Conservation (phyloP, 2,113 vertebrate genomes). For the Bufo bufo region DNA sequence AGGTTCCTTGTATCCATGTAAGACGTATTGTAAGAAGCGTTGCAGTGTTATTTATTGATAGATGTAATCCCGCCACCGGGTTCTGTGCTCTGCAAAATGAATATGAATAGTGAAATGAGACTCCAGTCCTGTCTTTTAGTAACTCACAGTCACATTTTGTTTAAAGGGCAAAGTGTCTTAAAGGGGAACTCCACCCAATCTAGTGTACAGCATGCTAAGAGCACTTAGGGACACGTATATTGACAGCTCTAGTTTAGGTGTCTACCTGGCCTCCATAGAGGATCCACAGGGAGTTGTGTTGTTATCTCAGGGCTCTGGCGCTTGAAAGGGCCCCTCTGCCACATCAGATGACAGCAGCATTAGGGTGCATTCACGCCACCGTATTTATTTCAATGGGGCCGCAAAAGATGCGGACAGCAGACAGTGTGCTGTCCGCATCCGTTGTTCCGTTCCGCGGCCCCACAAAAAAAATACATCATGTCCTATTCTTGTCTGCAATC, state of each 20-base stretch:
- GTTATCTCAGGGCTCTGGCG: too few species aligned
- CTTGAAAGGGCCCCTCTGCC: too few species aligned
- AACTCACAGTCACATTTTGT: neutral
- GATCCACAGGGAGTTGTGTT: too few species aligned
- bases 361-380: too few species aligned
- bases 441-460: too few species aligned
- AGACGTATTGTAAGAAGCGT: neutral
- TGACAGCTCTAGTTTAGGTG: neutral
- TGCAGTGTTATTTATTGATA: neutral
- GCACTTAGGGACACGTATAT: neutral
- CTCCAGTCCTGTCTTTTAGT: neutral
- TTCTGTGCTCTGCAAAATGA: neutral
- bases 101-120: neutral
- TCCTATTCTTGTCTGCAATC: too few species aligned
- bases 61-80: neutral
- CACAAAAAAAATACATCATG: too few species aligned
- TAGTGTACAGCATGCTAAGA: neutral
- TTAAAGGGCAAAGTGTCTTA: neutral
- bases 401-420: too few species aligned
- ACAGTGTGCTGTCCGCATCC: too few species aligned
- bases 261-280: too few species aligned
- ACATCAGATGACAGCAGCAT: too few species aligned
- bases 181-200: neutral
- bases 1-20: constrained; percentile 14
- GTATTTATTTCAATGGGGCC: too few species aligned